Evolutionary conservation across 1,140 invertebrate genomes (phyloP), one percentile per base, ranked within the genome.

Genomic region (Eriosoma lanigerum): DNA sequence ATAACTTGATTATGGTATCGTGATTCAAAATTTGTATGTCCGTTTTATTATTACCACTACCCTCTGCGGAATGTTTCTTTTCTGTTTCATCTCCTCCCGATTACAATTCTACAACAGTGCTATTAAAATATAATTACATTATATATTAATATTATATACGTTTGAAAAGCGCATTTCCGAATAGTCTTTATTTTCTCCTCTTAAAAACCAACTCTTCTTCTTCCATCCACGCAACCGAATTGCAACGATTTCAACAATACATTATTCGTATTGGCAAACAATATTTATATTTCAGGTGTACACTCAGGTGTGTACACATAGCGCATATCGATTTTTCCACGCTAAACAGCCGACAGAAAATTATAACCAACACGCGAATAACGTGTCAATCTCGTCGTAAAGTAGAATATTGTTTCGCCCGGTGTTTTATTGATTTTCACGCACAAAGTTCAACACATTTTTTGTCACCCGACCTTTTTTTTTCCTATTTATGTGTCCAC

Each of bases 261-360:
- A n/a, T n/a, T n/a, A n/a, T n/a, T n/a, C n/a, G n/a, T n/a, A n/a
- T n/a, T n/a, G n/a, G n/a, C n/a, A n/a, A n/a, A n/a, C n/a, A n/a
- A n/a, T n/a, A n/a, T n/a, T n/a, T n/a, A n/a, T n/a, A n/a, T n/a
- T n/a, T n/a, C n/a, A n/a, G n/a, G n/a, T n/a, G n/a, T n/a, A n/a
- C n/a, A n/a, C n/a, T n/a, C n/a, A 48, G 13, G 46, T 54, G 1
- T 19, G 52, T 54, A 54, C n/a, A n/a, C 52, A 19, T n/a, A 32
- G 24, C 60, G 17, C 5, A 38, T 76, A 76, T 76, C 72, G 72
- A 76, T 76, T 76, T 76, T 76, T 12, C 52, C 29, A 24, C 29
- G 21, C 54, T 78, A 62, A 78, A n/a, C 75, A 48, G 56, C 75
- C 52, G 72, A 58, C 72, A 21, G 72, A 8, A 76, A 76, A 76